Evolutionary conservation across 2,113 vertebrate species (phyloP).

Genomic region (Ramphastos sulfuratus): DNA sequence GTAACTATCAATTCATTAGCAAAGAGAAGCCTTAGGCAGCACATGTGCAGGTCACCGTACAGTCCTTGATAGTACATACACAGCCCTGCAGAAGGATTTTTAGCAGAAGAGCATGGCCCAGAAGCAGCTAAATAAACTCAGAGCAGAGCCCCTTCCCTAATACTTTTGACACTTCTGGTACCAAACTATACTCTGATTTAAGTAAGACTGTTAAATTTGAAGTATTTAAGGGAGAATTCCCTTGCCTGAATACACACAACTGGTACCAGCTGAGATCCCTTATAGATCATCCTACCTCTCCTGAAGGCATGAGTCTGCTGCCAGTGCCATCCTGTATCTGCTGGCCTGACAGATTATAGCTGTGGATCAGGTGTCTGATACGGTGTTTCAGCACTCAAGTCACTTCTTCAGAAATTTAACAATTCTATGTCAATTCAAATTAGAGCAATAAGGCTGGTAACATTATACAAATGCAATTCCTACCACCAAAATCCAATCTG

Average conservation of each 20-base stretch:
- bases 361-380: background rate
- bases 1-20: background rate
- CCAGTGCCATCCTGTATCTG: background rate
- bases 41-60: background rate
- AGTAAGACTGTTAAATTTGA: background rate
- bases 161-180: background rate
- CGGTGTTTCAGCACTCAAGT: background rate
- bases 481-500: background rate
- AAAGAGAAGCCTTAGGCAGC: background rate
- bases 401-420: background rate
- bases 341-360: background rate
- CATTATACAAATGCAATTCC: background rate
- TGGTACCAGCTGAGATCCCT: background rate
- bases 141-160: background rate
- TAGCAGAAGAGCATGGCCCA: background rate
- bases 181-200: constrained; percentile 28
- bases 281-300: accelerated
- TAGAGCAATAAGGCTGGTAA: background rate
- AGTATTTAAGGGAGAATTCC: background rate
- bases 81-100: background rate
- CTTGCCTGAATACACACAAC: background rate
- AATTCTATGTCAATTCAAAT: background rate
- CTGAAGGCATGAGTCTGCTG: background rate
- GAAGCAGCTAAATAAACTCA: background rate
- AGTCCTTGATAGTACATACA: background rate